Conservation (phyloP, 2,113 vertebrate genomes). For the Nymphicus hollandicus region DNA sequence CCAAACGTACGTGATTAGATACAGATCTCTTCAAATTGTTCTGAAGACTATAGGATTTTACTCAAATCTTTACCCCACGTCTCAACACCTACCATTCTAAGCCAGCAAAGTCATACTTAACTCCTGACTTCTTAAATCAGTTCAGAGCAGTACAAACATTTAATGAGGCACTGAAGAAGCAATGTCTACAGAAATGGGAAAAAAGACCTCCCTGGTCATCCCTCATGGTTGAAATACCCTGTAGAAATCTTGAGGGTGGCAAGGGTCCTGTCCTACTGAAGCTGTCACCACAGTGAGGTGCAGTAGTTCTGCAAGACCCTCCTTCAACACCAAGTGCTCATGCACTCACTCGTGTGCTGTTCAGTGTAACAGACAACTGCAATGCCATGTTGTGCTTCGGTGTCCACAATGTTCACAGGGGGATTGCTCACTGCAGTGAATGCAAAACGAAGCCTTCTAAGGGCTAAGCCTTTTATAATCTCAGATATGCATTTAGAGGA, state of each 20-base stretch:
- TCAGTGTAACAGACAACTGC: rapidly evolving
- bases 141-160: not conserved
- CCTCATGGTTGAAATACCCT: not conserved
- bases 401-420: not conserved
- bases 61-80: not conserved
- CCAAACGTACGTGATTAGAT: not conserved
- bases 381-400: rapidly evolving
- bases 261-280: not conserved
- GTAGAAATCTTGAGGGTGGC: not conserved
- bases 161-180: not conserved
- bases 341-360: rapidly evolving
- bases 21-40: not conserved
- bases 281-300: too few species aligned
- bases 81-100: not conserved
- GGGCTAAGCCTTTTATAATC: not conserved
- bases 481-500: not conserved
- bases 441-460: not conserved
- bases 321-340: not conserved
- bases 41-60: not conserved
- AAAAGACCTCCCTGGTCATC: too few species aligned
- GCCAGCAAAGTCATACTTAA: not conserved
- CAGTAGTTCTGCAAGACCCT: not conserved
- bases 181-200: not conserved
- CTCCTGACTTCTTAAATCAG: not conserved
- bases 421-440: rapidly evolving